Conservation (phyloP, 2,113 vertebrate genomes). For the Acinonyx jubatus region DNA sequence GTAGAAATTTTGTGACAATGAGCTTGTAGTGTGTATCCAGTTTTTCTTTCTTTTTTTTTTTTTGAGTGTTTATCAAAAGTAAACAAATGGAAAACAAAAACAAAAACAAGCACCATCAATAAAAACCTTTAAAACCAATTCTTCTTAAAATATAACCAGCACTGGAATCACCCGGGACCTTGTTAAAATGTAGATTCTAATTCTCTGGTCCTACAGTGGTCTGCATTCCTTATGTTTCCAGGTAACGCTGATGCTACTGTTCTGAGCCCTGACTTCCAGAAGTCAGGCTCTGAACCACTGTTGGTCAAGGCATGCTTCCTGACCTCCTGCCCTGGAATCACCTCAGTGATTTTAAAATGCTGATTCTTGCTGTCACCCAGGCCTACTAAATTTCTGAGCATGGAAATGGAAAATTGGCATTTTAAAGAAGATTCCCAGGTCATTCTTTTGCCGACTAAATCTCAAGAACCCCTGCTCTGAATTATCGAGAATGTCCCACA, state of each 20-base stretch:
- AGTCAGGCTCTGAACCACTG: neutral
- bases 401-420: neutral
- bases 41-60: neutral
- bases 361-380: neutral
- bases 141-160: neutral
- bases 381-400: neutral
- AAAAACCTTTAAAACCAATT: neutral
- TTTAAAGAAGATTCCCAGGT: neutral
- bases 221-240: neutral
- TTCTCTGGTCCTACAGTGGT: neutral
- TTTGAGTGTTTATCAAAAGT: neutral
- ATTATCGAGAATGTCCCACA: neutral
- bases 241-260: accelerated
- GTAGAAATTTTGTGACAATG: neutral
- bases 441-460: neutral
- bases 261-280: accelerated
- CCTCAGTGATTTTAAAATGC: neutral
- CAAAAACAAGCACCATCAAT: neutral
- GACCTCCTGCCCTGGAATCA: neutral
- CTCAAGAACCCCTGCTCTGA: neutral
- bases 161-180: neutral
- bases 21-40: neutral
- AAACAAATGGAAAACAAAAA: neutral
- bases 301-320: neutral
- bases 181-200: neutral